Evolutionary conservation across 1,140 invertebrate species (phyloP).

Genomic region (Scaptomyza montana): DNA sequence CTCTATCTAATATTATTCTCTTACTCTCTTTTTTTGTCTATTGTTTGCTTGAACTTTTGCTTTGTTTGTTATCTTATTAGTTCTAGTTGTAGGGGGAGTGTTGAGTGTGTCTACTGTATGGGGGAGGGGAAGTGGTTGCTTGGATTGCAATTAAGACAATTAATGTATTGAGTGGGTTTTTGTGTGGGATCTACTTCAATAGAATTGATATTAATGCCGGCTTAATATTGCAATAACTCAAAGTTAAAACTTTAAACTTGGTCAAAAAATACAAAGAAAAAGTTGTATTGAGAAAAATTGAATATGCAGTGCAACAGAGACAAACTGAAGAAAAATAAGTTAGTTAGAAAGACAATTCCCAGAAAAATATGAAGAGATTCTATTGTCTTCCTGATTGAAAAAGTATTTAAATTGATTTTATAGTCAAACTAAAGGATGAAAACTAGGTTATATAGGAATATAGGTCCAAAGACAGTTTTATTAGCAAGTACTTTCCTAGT

Average conservation of each 20-base stretch:
- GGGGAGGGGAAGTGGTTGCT: constrained; percentile 7
- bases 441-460: too few species aligned
- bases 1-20: constrained; percentile 28
- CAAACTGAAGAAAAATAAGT: neutral
- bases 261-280: neutral
- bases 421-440: too few species aligned
- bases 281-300: neutral
- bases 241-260: constrained; percentile 47
- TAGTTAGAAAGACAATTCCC: too few species aligned
- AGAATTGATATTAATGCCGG: constrained; percentile 73
- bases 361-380: too few species aligned
- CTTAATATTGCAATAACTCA: constrained; percentile 71
- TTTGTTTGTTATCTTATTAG: constrained; percentile 70
- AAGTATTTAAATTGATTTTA: too few species aligned
- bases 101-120: neutral
- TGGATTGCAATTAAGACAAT: constrained; percentile 74
- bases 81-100: constrained; percentile 4
- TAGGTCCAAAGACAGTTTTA: too few species aligned
- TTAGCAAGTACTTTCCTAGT: too few species aligned
- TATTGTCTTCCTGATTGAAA: too few species aligned
- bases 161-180: constrained; percentile 48
- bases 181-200: constrained; percentile 42
- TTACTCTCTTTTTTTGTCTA: constrained; percentile 32
- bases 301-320: neutral
- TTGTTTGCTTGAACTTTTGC: constrained; percentile 53